These are phyloP conservation scores for Chrysina gloriosa DNA, from an alignment of 2,888 invertebrate species.

Conservation along the genomic window DNA sequence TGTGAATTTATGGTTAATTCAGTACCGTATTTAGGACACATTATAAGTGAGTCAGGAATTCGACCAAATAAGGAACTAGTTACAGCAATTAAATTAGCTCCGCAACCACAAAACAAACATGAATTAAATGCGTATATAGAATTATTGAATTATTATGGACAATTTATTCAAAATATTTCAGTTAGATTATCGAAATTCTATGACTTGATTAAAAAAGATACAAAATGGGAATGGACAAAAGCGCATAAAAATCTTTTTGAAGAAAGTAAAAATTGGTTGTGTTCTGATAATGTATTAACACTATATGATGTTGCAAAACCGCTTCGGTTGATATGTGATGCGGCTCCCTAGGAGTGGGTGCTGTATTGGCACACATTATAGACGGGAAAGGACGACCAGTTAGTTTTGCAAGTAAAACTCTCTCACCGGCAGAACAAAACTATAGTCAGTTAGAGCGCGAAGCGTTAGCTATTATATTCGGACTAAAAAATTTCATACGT, in stretches of 20 bases:
- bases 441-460: too few species aligned
- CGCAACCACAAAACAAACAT: not conserved
- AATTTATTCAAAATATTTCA: not conserved
- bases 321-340: not conserved
- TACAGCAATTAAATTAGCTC: not conserved
- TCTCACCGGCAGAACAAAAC: not conserved
- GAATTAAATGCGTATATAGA: too few species aligned
- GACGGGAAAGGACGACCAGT: not conserved
- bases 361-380: not conserved
- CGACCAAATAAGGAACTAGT: not conserved
- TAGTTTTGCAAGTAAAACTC: not conserved
- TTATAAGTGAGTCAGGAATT: not conserved
- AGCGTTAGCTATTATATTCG: too few species aligned
- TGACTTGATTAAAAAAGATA: not conserved
- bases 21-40: too few species aligned
- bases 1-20: too few species aligned
- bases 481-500: too few species aligned
- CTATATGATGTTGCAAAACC: not conserved
- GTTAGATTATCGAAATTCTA: not conserved
- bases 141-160: too few species aligned
- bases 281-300: conserved; percentile 2
- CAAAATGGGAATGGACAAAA: not conserved
- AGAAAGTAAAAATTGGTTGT: not conserved
- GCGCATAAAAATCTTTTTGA: not conserved
- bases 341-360: not conserved